Base-by-base conservation (phyloP, 2,113 vertebrate species). In the Etheostoma spectabile region DNA sequence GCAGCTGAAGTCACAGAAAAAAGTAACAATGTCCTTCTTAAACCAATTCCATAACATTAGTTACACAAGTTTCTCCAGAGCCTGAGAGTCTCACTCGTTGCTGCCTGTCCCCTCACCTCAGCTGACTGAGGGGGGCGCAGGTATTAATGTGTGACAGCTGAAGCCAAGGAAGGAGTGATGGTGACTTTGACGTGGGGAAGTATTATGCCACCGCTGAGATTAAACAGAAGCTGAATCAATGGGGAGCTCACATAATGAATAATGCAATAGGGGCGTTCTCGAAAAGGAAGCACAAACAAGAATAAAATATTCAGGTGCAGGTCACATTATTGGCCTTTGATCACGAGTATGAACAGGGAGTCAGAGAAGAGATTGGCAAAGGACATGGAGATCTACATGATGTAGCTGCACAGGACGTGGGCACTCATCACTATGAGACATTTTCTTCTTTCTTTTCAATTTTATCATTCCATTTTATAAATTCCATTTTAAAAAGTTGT, bases 191-290 rank as follows among this genome's bases (percentile, higher is more conserved):
- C 88, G 79, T 72, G 83, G 77, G 80, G 83, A 87, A 89, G 83
- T 74, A 81, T 86, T n/a, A 65, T 42, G 49, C 75, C 84, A 71
- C 86, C 8, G 59, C 87, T 84, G 86, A 93, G 92, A 93, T 93
- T 88, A 89, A 93, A 93, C 90, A 86, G 90, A 86, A 73, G 79
- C 77, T 66, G 66, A 85, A 91, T 92, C 89, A 65, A 90, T 88
- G 76, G 89, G 90, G 82, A 87, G 89, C 74, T 72, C 35, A 59
- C 67, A 66, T 87, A 70, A 77, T 93, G 80, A 84, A 88, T 92
- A 63, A 89, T 88, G 64, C 8, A 91, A 42, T 77, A 86, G 84
- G 84, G 89, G 85, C 65, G 85, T 88, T 83, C 83, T 86, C 48
- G 8, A 74, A 64, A 48, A 85, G 84, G 82, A 88, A 77, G 82